Conservation (phyloP, 2,797 vertebrate genomes). For the Moxostoma hubbsi region DNA sequence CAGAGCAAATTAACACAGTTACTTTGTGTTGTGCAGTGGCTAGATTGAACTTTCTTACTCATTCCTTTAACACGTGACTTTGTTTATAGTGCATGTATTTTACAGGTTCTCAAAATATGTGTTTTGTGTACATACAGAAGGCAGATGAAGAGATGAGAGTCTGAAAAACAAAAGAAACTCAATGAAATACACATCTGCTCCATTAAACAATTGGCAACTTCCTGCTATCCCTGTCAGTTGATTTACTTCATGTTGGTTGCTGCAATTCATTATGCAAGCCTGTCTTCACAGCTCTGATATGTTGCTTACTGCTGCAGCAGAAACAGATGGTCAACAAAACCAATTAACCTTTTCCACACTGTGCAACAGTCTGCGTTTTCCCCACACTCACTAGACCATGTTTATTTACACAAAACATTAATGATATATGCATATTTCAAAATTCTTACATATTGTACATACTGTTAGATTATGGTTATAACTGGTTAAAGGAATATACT, state of each 20-base stretch:
- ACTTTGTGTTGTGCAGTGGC: too few species aligned
- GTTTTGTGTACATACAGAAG: too few species aligned
- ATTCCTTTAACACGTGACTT: too few species aligned
- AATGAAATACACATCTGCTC: slow-evolving; percentile 53
- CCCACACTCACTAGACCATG: slow-evolving; percentile 14
- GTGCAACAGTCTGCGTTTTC: slow-evolving; percentile 67
- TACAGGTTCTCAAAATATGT: too few species aligned
- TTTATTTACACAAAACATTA: slow-evolving; percentile 12
- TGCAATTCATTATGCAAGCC: slow-evolving; percentile 42
- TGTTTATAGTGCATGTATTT: too few species aligned
- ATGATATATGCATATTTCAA: not conserved
- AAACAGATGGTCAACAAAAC: slow-evolving; percentile 87
- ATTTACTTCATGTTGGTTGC: slow-evolving; percentile 73
- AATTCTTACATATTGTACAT: not conserved
- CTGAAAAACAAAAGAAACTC: too few species aligned
- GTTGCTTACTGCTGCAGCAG: slow-evolving; percentile 19
- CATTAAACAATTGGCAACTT: slow-evolving; percentile 75
- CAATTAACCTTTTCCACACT: slow-evolving; percentile 84
- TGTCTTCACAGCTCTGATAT: too few species aligned
- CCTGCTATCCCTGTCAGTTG: slow-evolving; percentile 67
- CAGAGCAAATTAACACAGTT: too few species aligned
- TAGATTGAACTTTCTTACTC: too few species aligned
- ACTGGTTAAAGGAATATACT: not conserved
- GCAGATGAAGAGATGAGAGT: too few species aligned
- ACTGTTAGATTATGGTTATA: not conserved